Conservation (phyloP, 2,113 vertebrate genomes). For the Trochalopteron elliotii region DNA sequence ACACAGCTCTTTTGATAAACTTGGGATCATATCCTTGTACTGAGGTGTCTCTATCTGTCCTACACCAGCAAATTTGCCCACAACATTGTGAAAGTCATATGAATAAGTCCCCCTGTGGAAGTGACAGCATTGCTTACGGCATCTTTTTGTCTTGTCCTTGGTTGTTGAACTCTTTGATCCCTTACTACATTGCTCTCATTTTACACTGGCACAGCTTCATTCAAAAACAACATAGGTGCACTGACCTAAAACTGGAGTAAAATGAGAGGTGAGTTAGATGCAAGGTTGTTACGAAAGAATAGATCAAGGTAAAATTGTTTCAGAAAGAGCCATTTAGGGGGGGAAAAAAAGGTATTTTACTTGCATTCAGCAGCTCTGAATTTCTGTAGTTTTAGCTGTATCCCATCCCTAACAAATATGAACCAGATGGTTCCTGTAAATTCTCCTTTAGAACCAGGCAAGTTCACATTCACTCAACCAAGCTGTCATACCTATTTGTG, state of each 20-base stretch:
- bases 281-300: not conserved
- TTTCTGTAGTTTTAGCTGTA: constrained; percentile 16
- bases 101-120: not conserved
- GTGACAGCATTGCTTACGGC: not conserved
- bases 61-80: not conserved
- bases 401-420: constrained; percentile 16
- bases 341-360: not conserved
- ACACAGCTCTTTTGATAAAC: not conserved
- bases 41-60: not conserved
- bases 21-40: not conserved
- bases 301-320: constrained; percentile 21
- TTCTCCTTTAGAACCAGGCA: constrained; percentile 33
- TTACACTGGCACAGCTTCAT: constrained; percentile 17
- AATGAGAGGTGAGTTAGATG: not conserved
- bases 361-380: constrained; percentile 8
- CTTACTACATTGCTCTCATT: not conserved
- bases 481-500: constrained; percentile 29
- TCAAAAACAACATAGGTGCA: not conserved
- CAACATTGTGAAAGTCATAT: not conserved
- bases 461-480: constrained; percentile 44
- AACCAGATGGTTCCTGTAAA: constrained; percentile 62
- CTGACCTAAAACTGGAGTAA: constrained; percentile 25
- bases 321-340: not conserved
- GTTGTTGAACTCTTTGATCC: not conserved
- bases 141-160: constrained; percentile 27